Evolutionary conservation across 2,888 invertebrate species (phyloP).

Genomic region (Volucella inanis): DNA sequence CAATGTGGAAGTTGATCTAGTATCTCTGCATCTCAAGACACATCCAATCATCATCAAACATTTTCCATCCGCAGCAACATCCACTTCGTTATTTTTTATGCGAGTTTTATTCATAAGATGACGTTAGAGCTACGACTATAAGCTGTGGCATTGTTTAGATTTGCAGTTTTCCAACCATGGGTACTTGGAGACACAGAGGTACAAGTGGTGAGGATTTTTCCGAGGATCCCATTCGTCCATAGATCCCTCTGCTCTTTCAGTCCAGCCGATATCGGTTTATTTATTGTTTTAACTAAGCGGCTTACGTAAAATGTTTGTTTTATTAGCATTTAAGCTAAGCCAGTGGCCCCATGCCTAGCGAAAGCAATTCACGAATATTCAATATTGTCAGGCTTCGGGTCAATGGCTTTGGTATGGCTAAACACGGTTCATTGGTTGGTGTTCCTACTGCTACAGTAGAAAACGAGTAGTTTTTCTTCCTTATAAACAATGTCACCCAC

Average conservation of each 20-base stretch:
- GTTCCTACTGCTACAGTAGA: not conserved
- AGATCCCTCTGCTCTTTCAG: too few relatives aligned
- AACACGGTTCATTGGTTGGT: constrained; percentile 46
- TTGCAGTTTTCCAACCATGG: constrained; percentile 7
- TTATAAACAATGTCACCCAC: constrained; percentile 73
- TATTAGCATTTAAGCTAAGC: constrained; percentile 65
- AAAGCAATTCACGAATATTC: constrained; percentile 70
- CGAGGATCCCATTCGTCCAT: constrained; percentile 19
- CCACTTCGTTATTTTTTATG: constrained; percentile 75
- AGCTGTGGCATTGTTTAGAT: constrained; percentile 47
- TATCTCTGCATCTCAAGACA: constrained; percentile 70
- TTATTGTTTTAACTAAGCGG: constrained; percentile 61
- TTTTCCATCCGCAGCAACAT: constrained; percentile 65
- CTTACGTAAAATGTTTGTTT: constrained; percentile 64
- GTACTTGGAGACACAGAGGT: not conserved
- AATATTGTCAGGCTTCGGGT: constrained; percentile 61
- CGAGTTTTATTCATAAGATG: constrained; percentile 71
- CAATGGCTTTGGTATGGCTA: constrained; percentile 57
- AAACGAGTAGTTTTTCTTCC: constrained; percentile 41
- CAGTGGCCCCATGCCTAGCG: not conserved
- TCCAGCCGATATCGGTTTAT: constrained; percentile 39
- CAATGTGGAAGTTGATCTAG: constrained; percentile 75
- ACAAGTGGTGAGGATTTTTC: constrained; percentile 30
- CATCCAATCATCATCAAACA: constrained; percentile 74
- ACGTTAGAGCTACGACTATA: not conserved